Evolutionary conservation across 2,113 vertebrate genomes (phyloP).

Genomic region (Dicrurus megarhynchus): DNA sequence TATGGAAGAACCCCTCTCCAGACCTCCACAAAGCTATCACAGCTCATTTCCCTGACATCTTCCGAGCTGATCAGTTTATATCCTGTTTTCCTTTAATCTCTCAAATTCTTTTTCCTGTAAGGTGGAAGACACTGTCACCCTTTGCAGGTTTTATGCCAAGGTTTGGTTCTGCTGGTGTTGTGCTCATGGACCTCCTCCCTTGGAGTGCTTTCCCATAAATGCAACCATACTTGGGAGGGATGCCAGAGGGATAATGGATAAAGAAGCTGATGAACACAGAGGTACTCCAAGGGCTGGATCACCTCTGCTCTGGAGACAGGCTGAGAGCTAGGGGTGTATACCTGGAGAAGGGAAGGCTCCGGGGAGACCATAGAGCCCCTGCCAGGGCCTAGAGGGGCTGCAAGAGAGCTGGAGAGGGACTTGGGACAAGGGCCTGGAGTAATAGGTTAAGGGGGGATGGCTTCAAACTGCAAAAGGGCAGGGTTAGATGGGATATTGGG

Average conservation of each 20-base stretch:
- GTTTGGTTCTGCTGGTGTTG: not conserved
- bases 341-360: not conserved
- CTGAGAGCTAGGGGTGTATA: not conserved
- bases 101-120: not conserved
- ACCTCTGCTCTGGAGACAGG: not conserved
- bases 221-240: slow-evolving; percentile 33
- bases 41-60: not conserved
- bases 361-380: not conserved
- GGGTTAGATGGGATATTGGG: not conserved
- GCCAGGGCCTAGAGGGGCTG: not conserved
- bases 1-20: not conserved
- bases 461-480: not conserved
- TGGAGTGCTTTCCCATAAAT: slow-evolving; percentile 28
- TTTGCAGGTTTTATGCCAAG: not conserved
- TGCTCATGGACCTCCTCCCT: not conserved
- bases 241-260: not conserved
- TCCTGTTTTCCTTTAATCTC: not conserved
- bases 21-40: not conserved
- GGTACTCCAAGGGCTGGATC: not conserved
- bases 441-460: not conserved
- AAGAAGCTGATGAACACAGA: not conserved
- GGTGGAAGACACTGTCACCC: not conserved
- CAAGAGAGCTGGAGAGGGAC: not conserved
- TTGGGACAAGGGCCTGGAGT: not conserved
- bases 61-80: not conserved